Evolutionary conservation across 1,140 invertebrate species (phyloP), one percentile per base, ranked within the genome.

Genomic region (Papilio xuthus): DNA sequence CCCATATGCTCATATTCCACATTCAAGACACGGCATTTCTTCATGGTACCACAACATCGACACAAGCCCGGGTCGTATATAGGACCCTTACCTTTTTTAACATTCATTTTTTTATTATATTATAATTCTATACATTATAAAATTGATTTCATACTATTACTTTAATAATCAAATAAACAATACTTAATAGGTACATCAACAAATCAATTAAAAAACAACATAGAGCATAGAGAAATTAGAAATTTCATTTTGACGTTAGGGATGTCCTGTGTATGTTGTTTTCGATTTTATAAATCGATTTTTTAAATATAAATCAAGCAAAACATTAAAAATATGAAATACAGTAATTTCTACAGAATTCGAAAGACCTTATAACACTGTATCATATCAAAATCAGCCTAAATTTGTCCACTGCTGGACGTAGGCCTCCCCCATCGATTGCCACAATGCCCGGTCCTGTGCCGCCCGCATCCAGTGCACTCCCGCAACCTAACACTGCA

Each of bases 21-120:
- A 70, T 93, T 92, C 42, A 93, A 79, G 77, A 92, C 44, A 8
- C 92, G 82, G 78, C 92, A 93, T 79, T 88, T 93, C 77, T 92
- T 90, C 75, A 89, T 83, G 4, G 85, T 67, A 4, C 92, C 91
- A 76, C 92, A 93, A 84, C 92, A 93, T 74, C 92, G 79, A 63
- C 92, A 93, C n/a, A 90, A 76, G 8, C 89, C 91, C 1, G 88
- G 84, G 56, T 91, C 89, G 44, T 88, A 84, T 42, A 90, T 74
- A 2, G 90, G 90, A 3, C 90, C 87, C 77, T 89, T 91, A 8
- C 79, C 71, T 70, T 86, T 91, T 26, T 78, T 82, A 13, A 78
- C 76, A 70, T 79, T 85, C 87, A 89, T 91, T 83, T 86, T 84
- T 4, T 75, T 28, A 60, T 26, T 60, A 60, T 60, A 0, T 23